A percentile compares a stretch with the other conserved stretches of the same genome.
phyloP scores from a whole-genome alignment of 2,113 vertebrate genomes.

The Oreochromis aureus region DNA sequence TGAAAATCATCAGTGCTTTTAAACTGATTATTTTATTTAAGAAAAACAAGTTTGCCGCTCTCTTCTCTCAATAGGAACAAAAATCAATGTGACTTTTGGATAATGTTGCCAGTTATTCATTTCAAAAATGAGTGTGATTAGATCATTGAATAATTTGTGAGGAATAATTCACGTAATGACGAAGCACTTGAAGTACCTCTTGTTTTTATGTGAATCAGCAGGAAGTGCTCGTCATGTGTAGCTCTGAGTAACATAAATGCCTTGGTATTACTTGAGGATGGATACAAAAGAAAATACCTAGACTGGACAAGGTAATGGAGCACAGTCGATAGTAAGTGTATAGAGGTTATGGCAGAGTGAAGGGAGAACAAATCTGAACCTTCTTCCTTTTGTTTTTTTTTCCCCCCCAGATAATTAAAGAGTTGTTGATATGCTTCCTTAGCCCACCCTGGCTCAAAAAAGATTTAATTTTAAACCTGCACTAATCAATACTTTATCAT shows the following conservation, averaged over 20 bases:
- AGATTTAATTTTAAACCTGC: neutral
- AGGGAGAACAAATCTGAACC: neutral
- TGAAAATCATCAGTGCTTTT: neutral
- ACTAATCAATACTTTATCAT: neutral
- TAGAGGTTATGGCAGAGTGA: neutral
- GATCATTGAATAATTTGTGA: neutral
- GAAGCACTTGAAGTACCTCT: neutral
- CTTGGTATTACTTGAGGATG: neutral
- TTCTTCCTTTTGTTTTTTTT: neutral
- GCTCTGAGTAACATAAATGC: neutral
- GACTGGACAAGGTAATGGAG: neutral
- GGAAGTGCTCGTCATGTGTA: neutral
- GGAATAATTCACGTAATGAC: neutral
- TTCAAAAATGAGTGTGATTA: rapidly evolving
- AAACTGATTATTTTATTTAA: neutral
- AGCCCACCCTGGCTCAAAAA: neutral
- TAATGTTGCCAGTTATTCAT: neutral
- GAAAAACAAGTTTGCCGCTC: neutral
- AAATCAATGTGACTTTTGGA: neutral
- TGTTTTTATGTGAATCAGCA: neutral
- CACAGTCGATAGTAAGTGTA: neutral
- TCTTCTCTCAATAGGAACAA: neutral
- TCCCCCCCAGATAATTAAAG: neutral
- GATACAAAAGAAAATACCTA: neutral
- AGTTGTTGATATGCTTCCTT: neutral